Evolutionary conservation across 23 tunicate genomes (phyloP), one percentile per base, ranked within the genome.

Genomic region (Phallusia fumigata): DNA sequence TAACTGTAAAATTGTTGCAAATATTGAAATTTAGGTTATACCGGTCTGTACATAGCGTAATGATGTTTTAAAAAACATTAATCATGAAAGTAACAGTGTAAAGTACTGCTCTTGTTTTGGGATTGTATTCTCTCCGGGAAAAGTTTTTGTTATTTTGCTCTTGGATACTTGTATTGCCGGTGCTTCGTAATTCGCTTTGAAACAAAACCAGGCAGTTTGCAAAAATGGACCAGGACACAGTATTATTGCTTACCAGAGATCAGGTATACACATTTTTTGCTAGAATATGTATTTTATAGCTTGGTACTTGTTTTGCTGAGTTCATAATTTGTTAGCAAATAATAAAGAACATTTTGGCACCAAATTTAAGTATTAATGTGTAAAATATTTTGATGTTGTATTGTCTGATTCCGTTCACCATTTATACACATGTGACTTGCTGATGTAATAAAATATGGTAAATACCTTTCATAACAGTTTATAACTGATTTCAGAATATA

Each of bases 151-250:
- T 24, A 13, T 58, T 58, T 58, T 58, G 26, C 15, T 58, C 28
- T 11, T 58, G 69, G 69, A 58, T 21, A n/a, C 13, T 58, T 58
- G 26, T 22, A 58, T 58, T 58, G 69, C 69, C 28, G 26, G 28
- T 21, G 28, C 28, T 58, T 58, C 28, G 69, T 58, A 21, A 2
- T 58, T 58, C 13, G 69, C 16, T 58, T 11, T 24, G 8, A n/a
- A n/a, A n/a, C n/a, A 58, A 58, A 58, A 22, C 26, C 26, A 21
- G 28, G 13, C 69, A 30, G 16, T 74, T 21, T 32, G n/a, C 21
- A 1, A 74, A 74, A 32, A 74, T 74, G 77, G 77, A 74, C 40
- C 77, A 74, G 40, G 77, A 74, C 30, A 74, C 36, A 18, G 77
- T 33, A 31, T 30, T 74, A 30, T 31, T 74, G 40, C n/a, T 74